Conservation (phyloP, 2,797 vertebrate species). For the Pangasius larnaudii region DNA sequence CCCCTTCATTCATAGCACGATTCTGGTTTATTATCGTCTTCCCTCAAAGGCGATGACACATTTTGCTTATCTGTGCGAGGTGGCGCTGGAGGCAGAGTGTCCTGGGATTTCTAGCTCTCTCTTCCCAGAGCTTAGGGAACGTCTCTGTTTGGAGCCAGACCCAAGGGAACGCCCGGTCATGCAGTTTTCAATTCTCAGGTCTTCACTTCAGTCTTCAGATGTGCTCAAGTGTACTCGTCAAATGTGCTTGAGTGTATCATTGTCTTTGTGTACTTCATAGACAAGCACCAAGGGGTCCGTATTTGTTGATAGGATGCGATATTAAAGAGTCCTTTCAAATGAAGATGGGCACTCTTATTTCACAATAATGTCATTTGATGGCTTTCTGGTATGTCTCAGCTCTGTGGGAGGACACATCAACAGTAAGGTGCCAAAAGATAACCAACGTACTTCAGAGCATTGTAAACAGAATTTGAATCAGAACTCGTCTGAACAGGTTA, state of each 20-base stretch:
- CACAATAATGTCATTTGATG: slow-evolving; percentile 78
- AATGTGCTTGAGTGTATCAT: slow-evolving; percentile 43
- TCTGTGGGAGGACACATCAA: slow-evolving; percentile 69
- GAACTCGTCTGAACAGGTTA: background rate
- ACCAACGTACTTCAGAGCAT: background rate
- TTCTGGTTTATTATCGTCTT: slow-evolving; percentile 42
- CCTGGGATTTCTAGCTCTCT: slow-evolving; percentile 36
- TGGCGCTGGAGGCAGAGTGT: slow-evolving; percentile 26
- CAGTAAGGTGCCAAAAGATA: slow-evolving; percentile 5
- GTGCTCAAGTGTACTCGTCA: slow-evolving; percentile 45
- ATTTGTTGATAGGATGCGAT: slow-evolving; percentile 40
- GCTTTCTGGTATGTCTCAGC: slow-evolving; percentile 83
- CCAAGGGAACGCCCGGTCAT: slow-evolving; percentile 22
- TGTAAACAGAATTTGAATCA: slow-evolving; percentile 13
- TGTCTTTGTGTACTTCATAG: slow-evolving; percentile 43
- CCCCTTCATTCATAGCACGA: slow-evolving; percentile 34
- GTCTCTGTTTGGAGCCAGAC: slow-evolving; percentile 21
- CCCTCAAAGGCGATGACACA: slow-evolving; percentile 32
- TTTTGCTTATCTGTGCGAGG: slow-evolving; percentile 51
- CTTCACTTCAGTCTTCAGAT: slow-evolving; percentile 22
- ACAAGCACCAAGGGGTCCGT: slow-evolving; percentile 59
- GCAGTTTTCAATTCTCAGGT: slow-evolving; percentile 24
- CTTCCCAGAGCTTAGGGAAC: slow-evolving; percentile 18
- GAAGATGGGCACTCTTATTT: slow-evolving; percentile 67
- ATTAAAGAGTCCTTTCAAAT: slow-evolving; percentile 54